A percentile compares a stretch with the other conserved stretches of the same genome.
Evolutionary conservation across 2,797 vertebrate genomes (phyloP).

Genomic region (Ciconia nigra): DNA sequence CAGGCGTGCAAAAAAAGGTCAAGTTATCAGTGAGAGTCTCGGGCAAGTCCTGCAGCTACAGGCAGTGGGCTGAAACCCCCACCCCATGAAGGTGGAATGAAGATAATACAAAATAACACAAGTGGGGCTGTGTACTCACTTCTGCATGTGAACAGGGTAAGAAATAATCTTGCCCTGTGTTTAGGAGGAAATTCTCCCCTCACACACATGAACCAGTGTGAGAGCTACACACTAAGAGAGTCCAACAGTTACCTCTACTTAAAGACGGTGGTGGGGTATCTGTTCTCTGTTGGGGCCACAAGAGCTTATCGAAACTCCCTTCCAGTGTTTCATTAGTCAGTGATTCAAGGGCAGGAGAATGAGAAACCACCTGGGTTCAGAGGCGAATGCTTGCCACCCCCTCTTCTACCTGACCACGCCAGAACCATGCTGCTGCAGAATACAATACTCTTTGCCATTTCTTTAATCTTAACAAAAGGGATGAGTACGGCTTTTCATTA

Average conservation of each 20-base stretch:
- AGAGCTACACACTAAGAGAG: rapidly evolving
- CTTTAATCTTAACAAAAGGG: background rate
- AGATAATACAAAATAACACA: no score
- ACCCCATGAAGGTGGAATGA: background rate
- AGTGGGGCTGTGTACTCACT: background rate
- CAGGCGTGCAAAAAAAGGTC: background rate
- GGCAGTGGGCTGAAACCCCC: background rate
- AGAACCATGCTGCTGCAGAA: background rate
- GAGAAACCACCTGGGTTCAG: background rate
- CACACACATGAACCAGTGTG: no score
- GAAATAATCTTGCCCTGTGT: background rate
- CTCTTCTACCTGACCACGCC: background rate
- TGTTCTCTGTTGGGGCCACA: no score
- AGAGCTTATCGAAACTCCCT: background rate
- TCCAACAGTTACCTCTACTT: background rate
- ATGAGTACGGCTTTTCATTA: background rate
- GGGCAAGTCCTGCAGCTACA: background rate
- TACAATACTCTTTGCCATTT: background rate
- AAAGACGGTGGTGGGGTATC: rapidly evolving
- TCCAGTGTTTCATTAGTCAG: no score
- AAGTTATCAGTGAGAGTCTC: background rate
- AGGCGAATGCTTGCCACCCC: background rate
- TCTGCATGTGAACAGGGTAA: background rate
- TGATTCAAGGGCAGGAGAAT: background rate
- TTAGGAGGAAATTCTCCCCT: background rate